Conservation (phyloP, 2,797 vertebrate genomes). For the Echiichthys vipera region DNA sequence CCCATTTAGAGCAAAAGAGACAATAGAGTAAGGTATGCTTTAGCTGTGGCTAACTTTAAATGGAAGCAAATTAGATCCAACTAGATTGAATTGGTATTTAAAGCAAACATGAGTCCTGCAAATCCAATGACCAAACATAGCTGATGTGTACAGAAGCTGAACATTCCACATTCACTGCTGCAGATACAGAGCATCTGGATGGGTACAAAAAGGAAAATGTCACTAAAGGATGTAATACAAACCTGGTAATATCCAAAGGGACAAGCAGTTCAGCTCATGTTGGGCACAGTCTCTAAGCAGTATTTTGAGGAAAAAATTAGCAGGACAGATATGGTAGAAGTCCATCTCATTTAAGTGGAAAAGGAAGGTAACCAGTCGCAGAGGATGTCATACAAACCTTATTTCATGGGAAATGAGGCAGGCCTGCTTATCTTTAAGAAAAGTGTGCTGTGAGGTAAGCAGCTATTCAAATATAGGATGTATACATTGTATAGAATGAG, state of each 20-base stretch:
- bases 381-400: slow-evolving; percentile 18
- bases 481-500: not conserved
- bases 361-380: slow-evolving; percentile 16
- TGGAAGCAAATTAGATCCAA: not conserved
- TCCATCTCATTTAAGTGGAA: not conserved
- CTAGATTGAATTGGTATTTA: not conserved
- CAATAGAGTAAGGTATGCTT: too few relatives aligned
- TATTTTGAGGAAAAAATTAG: slow-evolving; percentile 31
- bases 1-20: too few relatives aligned
- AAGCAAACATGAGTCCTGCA: not conserved
- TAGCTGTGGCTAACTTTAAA: too few relatives aligned
- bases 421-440: not conserved
- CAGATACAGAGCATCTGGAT: slow-evolving; percentile 14
- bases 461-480: not conserved
- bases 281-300: not conserved
- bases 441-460: not conserved
- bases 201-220: slow-evolving; percentile 11
- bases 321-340: slow-evolving; percentile 20
- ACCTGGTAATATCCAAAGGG: slow-evolving; percentile 14
- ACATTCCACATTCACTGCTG: not conserved
- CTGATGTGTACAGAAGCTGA: slow-evolving; percentile 1
- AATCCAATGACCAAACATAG: not conserved
- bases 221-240: slow-evolving; percentile 35
- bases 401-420: slow-evolving; percentile 26
- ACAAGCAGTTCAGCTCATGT: slow-evolving; percentile 24